Evolutionary conservation across 2,797 vertebrate genomes (phyloP).

Genomic region (Sebastes dallii): DNA sequence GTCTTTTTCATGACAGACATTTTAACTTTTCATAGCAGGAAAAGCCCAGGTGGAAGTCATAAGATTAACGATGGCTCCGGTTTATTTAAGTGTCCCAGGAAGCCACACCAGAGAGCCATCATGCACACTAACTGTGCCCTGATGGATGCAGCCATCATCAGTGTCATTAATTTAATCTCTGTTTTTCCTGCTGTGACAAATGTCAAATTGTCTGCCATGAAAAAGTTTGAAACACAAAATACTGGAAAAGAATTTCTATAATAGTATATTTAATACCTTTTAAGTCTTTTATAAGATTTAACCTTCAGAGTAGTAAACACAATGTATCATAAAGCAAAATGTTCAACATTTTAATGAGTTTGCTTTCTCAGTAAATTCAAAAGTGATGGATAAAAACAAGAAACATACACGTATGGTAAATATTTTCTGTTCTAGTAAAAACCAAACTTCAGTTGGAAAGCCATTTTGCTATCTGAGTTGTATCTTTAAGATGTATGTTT

Average conservation of each 20-base stretch:
- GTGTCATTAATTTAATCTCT: neutral
- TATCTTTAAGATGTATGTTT: neutral
- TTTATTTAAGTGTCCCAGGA: constrained; percentile 1
- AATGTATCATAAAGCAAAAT: neutral
- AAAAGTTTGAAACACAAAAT: neutral
- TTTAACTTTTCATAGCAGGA: neutral
- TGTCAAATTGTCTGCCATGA: neutral
- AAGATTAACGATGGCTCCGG: neutral
- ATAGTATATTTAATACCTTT: neutral
- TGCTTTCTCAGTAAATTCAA: neutral
- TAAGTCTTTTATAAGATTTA: neutral
- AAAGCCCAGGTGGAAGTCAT: neutral
- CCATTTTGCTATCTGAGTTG: neutral
- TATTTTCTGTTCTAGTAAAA: neutral
- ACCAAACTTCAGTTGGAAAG: neutral
- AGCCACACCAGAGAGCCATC: neutral
- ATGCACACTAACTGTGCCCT: neutral
- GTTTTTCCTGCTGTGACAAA: neutral
- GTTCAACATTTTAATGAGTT: neutral
- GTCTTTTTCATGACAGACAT: neutral
- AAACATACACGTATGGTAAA: neutral
- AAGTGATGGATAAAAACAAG: neutral
- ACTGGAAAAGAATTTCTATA: neutral
- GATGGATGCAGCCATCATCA: neutral
- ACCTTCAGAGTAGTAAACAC: neutral